A percentile compares a stretch with the other conserved stretches of the same genome.
Conservation (phyloP, 1,140 invertebrate species). For the Papilio aristodemus region DNA sequence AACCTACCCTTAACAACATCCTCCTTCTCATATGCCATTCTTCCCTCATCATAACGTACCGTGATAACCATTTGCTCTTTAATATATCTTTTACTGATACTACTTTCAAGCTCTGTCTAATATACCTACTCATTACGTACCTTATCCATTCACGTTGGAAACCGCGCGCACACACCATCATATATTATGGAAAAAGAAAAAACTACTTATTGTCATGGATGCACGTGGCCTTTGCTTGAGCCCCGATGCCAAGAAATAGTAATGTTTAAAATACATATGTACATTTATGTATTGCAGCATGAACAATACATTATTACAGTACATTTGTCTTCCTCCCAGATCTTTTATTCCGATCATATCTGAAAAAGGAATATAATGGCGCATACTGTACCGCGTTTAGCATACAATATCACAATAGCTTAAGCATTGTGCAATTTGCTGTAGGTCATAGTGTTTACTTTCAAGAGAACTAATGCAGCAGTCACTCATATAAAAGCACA, state of each 20-base stretch:
- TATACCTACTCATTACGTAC: too few relatives aligned
- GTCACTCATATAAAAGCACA: not conserved
- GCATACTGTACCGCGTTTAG: conserved; percentile 3
- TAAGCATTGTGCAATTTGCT: conserved; percentile 13
- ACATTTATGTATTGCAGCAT: not conserved
- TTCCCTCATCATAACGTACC: too few relatives aligned
- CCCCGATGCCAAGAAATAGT: not conserved
- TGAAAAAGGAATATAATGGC: conserved; percentile 16
- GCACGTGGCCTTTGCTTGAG: too few relatives aligned
- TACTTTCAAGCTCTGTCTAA: too few relatives aligned
- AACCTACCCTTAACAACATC: too few relatives aligned
- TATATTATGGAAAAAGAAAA: too few relatives aligned
- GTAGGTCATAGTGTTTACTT: conserved; percentile 1
- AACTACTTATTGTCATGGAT: too few relatives aligned
- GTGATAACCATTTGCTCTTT: too few relatives aligned
- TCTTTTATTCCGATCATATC: conserved; percentile 12
- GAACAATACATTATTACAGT: not conserved
- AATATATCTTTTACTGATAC: too few relatives aligned
- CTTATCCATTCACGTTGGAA: too few relatives aligned
- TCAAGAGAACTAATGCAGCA: not conserved
- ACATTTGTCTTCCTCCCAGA: not conserved
- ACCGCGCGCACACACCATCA: too few relatives aligned
- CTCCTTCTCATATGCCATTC: too few relatives aligned
- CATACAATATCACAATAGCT: conserved; percentile 21
- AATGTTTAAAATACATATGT: not conserved